Base-by-base conservation (phyloP, 2,797 vertebrate genomes). In the Tympanoctomys barrerae region DNA sequence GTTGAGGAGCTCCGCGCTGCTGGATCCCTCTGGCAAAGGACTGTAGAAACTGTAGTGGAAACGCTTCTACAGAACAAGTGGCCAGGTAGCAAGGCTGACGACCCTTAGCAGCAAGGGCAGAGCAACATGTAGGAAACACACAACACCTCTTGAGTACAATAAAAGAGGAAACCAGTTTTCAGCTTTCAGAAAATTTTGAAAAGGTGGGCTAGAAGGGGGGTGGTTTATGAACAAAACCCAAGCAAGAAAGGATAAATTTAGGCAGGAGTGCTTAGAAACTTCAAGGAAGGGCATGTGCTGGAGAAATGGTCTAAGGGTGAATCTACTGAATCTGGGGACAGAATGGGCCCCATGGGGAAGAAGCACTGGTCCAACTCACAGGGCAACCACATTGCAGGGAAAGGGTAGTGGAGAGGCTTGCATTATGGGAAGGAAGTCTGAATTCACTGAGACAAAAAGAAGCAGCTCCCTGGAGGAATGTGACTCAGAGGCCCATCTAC, bases 11-110 rank as follows among this genome's bases (percentile, higher is more conserved):
- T 93, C 99, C 97, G 96, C 98, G 99, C 87, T 0, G 99, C 87
- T 0, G 99, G 99, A 97, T 99, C 98, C 90, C 98, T 97, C 96
- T 99, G 98, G 87, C 98, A 99, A 97, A 99, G 98, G 68, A 99
- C 97, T 92, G 98, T 96, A 8, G 99, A 70, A 70, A 70, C 33
- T 68, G 80, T 89, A 99, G 95, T 96, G 98, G 99, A n/a, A 99
- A 98, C 99, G 99, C 99, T 80, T 98, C 98, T 99, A 5, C 52
- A 26, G 64, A 46, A 31, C 31, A 14, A 57, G 14, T 33, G 33
- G 28, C n/a, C 46, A 36, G 26, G 33, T 0, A 0, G 26, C 0
- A 0, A 86, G 62, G 16, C 59, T n/a, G n/a, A 11, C 2, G 31
- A 13, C 2, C 62, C n/a, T 77, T 57, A 5, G 31, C 28, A n/a